Percentiles rank a stretch among this genome's conserved stretches.
Conservation (phyloP, 1,140 invertebrate species). For the Drosophila mayri region DNA sequence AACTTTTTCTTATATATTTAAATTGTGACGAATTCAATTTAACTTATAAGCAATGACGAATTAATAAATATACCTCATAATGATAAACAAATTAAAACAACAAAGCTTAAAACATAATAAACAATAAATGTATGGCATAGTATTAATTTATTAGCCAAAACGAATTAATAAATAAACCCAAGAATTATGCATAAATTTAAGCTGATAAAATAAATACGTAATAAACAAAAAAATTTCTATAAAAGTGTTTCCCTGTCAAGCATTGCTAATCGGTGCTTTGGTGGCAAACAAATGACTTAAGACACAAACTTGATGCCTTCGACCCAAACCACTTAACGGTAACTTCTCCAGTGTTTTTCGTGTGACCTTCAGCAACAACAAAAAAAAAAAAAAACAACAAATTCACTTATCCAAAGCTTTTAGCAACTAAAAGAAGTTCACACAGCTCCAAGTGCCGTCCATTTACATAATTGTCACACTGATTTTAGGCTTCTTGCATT, state of each 20-base stretch:
- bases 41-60: background rate
- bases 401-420: slow-evolving; percentile 68
- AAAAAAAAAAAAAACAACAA: slow-evolving; percentile 24
- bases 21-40: background rate
- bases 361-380: slow-evolving; percentile 67
- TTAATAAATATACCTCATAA: background rate
- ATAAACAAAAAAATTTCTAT: background rate
- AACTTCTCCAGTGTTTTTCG: slow-evolving; percentile 37
- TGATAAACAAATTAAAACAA: background rate
- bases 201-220: slow-evolving; percentile 8
- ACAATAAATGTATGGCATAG: background rate
- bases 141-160: background rate
- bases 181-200: background rate
- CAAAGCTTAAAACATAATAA: background rate
- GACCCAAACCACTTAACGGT: slow-evolving; percentile 74
- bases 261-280: slow-evolving; percentile 28
- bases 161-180: background rate
- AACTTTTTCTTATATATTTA: background rate
- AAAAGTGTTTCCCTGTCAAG: background rate
- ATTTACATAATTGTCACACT: slow-evolving; percentile 83
- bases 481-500: slow-evolving; percentile 49
- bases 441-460: slow-evolving; percentile 69
- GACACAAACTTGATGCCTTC: slow-evolving; percentile 72
- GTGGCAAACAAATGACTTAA: slow-evolving; percentile 66
- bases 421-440: slow-evolving; percentile 45